Conservation (phyloP, 2,113 vertebrate genomes). For the Gasterosteus aculeatus region DNA sequence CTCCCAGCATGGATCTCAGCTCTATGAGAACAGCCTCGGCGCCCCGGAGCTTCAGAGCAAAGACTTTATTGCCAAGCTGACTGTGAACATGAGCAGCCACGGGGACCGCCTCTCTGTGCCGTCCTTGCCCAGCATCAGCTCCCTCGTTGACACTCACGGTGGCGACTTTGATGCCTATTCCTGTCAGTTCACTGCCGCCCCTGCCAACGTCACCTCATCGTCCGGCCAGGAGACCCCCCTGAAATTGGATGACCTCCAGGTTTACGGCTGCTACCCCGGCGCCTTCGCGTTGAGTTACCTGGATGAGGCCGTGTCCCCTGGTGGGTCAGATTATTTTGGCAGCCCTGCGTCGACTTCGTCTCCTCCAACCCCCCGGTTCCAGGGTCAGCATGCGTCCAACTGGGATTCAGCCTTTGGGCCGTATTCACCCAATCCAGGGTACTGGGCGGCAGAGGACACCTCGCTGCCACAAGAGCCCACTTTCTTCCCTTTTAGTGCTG, state of each 20-base stretch:
- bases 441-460: conserved; percentile 83
- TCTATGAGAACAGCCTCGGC: conserved; percentile 82
- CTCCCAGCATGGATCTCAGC: conserved; percentile 86
- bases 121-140: conserved; percentile 88
- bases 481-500: conserved; percentile 86
- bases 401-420: conserved; percentile 91
- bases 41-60: conserved; percentile 84
- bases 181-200: conserved; percentile 84
- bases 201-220: conserved; percentile 61
- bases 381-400: conserved; percentile 78
- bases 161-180: conserved; percentile 90
- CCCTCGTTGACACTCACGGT: conserved; percentile 86
- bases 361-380: conserved; percentile 87
- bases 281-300: conserved; percentile 81
- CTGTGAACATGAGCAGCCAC: conserved; percentile 85
- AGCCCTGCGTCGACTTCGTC: conserved; percentile 88
- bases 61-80: conserved; percentile 84
- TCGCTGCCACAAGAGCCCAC: conserved; percentile 73
- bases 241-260: conserved; percentile 91
- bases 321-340: conserved; percentile 90
- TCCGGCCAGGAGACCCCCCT: conserved; percentile 75
- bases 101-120: conserved; percentile 78
- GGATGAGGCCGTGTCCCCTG: conserved; percentile 88
- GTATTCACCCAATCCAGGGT: conserved; percentile 86
- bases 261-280: conserved; percentile 92